Conservation (phyloP, 2,113 vertebrate genomes). For the Pseudorhombus dupliciocellatus region DNA sequence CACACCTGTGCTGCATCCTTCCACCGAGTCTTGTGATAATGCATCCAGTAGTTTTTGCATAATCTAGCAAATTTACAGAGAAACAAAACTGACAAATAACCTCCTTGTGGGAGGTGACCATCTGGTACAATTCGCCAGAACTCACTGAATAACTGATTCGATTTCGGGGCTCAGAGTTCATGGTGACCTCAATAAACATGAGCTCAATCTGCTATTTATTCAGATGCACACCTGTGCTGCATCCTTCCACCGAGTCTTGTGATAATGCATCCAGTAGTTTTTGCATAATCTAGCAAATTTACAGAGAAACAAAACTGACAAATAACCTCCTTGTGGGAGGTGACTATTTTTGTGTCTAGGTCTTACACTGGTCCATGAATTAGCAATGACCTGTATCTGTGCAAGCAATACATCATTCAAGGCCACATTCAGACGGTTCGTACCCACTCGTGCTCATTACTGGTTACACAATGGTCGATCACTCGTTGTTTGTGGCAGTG, state of each 20-base stretch:
- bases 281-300: background rate
- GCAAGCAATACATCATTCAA: background rate
- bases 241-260: background rate
- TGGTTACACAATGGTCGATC: slow-evolving; percentile 5
- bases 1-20: background rate
- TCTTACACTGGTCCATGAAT: background rate
- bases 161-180: too few species aligned
- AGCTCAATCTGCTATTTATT: background rate
- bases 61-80: background rate
- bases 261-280: background rate
- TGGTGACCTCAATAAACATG: too few species aligned
- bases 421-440: slow-evolving; percentile 12
- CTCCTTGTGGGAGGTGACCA: too few species aligned
- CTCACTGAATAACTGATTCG: too few species aligned
- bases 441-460: slow-evolving; percentile 2
- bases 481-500: background rate
- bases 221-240: background rate
- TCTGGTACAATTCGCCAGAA: too few species aligned
- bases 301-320: too few species aligned
- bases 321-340: too few species aligned
- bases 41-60: background rate
- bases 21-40: background rate
- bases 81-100: too few species aligned
- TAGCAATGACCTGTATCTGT: background rate
- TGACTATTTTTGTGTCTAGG: background rate